Conservation (phyloP, 2,888 invertebrate genomes). For the Epistrophella euchroma region DNA sequence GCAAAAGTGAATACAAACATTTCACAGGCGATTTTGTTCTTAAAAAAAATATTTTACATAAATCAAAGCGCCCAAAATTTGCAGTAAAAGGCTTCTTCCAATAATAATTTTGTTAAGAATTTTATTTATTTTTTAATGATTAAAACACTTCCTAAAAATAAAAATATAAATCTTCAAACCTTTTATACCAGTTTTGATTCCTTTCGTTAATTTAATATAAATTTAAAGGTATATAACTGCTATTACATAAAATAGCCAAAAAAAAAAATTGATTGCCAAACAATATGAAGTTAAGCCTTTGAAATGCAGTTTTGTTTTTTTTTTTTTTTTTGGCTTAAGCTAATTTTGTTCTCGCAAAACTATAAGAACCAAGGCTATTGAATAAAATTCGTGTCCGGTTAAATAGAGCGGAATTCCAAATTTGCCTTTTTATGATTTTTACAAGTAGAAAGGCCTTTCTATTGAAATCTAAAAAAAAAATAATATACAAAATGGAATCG, state of each 20-base stretch:
- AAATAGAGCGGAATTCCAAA: conserved; percentile 42
- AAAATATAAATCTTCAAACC: too few species aligned
- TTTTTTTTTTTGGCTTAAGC: background rate
- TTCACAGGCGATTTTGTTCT: too few species aligned
- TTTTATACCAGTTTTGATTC: too few species aligned
- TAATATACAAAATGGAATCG: background rate
- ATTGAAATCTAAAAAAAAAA: conserved; percentile 22
- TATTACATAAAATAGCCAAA: background rate
- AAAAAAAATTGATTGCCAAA: background rate
- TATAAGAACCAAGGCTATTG: background rate
- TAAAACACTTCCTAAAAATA: too few species aligned
- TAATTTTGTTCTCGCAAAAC: background rate
- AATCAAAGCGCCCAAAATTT: too few species aligned
- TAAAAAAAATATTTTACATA: too few species aligned
- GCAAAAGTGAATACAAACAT: too few species aligned
- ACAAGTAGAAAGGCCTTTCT: background rate
- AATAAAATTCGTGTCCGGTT: conserved; percentile 12
- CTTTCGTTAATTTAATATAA: too few species aligned
- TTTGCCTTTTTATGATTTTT: background rate
- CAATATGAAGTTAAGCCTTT: background rate
- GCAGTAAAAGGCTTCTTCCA: too few species aligned
- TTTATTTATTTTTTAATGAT: too few species aligned
- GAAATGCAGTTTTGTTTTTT: background rate
- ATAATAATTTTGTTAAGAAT: too few species aligned
- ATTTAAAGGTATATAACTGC: too few species aligned